These are phyloP conservation scores for Bolinopsis microptera DNA, from an alignment of 37 sponge, comb jelly and placozoan species.

Conservation along the genomic window DNA sequence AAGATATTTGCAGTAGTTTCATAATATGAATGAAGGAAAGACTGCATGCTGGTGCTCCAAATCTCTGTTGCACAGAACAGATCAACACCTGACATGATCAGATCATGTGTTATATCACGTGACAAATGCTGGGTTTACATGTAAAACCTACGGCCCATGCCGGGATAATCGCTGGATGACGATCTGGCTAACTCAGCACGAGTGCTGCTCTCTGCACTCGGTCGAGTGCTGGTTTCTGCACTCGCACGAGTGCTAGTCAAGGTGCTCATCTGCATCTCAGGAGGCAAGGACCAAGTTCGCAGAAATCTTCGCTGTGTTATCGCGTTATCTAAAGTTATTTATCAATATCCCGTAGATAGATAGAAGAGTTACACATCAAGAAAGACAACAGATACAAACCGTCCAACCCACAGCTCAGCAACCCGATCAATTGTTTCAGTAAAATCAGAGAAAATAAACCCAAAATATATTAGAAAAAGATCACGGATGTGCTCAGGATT, in stretches of 20 bases:
- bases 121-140: background rate
- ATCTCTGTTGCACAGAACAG: background rate
- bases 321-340: background rate
- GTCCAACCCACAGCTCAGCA: too few species aligned
- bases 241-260: background rate
- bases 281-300: constrained; percentile 56
- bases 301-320: background rate
- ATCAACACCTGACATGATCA: too few species aligned
- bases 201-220: background rate
- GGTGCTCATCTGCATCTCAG: background rate
- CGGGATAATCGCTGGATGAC: background rate
- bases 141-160: background rate
- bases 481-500: too few species aligned
- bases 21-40: too few species aligned
- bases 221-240: background rate
- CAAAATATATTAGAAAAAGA: too few species aligned
- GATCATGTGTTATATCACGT: constrained; percentile 43
- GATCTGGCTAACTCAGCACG: background rate
- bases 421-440: too few species aligned
- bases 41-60: background rate
- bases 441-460: too few species aligned
- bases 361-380: too few species aligned
- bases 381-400: too few species aligned
- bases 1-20: too few species aligned
- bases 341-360: background rate